Percentiles rank a stretch among this genome's conserved stretches.
Conservation (phyloP, 2,113 vertebrate genomes). For the Pluvialis apricaria region DNA sequence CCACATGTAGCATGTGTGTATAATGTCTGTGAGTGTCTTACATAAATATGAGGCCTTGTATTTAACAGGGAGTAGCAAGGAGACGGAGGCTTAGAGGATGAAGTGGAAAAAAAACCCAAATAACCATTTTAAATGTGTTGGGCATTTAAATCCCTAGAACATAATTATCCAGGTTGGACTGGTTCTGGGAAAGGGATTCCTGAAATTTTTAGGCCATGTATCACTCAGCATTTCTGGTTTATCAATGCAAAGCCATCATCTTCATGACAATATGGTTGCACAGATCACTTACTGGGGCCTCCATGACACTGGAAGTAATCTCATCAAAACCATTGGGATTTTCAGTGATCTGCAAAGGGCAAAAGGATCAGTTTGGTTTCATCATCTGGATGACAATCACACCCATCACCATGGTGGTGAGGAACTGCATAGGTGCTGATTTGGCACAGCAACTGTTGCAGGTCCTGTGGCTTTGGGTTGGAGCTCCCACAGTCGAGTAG, state of each 20-base stretch:
- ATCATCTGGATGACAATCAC: neutral
- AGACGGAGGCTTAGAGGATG: neutral
- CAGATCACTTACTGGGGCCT: neutral
- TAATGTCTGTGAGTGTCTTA: neutral
- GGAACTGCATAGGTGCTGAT: neutral
- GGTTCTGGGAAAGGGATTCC: neutral
- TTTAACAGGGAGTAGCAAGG: neutral
- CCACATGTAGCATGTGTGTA: neutral
- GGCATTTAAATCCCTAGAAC: neutral
- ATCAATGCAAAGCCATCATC: neutral
- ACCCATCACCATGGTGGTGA: rapidly evolving
- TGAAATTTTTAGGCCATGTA: neutral
- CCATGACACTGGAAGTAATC: neutral
- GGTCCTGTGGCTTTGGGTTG: neutral
- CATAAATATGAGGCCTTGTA: neutral
- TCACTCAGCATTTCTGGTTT: neutral
- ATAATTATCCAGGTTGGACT: neutral
- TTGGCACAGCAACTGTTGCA: neutral
- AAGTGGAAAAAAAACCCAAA: neutral
- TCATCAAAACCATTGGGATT: neutral
- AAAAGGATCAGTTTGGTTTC: neutral
- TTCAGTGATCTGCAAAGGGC: neutral
- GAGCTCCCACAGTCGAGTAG: neutral
- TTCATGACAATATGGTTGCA: neutral
- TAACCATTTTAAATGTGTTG: neutral